phyloP scores from a whole-genome alignment of 2,797 vertebrate species.

The Chrysocyon brachyurus region DNA sequence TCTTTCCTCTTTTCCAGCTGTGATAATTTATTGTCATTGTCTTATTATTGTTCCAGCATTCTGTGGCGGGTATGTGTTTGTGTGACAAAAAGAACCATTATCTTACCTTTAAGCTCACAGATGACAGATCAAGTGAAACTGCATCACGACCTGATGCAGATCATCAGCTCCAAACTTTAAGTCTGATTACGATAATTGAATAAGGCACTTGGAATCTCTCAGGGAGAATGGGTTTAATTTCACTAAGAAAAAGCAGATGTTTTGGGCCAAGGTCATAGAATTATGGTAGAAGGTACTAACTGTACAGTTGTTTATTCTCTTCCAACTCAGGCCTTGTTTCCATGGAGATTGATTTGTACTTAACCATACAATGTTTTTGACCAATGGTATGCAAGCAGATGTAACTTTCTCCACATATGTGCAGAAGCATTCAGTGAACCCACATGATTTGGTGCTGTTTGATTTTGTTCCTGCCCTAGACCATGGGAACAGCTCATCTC shows the following conservation, averaged over 20 bases:
- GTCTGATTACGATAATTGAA: background rate
- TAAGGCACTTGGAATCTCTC: background rate
- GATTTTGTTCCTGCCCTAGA: background rate
- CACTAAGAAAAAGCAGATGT: background rate
- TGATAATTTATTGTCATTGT: background rate
- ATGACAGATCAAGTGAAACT: background rate
- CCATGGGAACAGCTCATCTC: background rate
- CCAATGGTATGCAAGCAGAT: background rate
- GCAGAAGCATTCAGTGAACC: background rate
- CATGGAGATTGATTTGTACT: background rate
- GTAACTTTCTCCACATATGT: background rate
- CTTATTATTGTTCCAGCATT: background rate
- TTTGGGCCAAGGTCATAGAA: background rate
- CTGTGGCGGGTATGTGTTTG: fast-evolving
- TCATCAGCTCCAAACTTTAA: background rate
- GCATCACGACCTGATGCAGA: background rate
- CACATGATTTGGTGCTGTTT: background rate
- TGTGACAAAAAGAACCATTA: fast-evolving
- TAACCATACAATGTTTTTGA: background rate
- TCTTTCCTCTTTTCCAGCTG: background rate
- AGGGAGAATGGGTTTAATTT: background rate
- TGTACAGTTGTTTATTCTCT: background rate
- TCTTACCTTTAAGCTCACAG: background rate
- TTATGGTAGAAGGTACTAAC: background rate
- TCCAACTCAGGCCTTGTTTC: background rate